Conservation (phyloP, 2,113 vertebrate genomes). For the Castor canadensis region DNA sequence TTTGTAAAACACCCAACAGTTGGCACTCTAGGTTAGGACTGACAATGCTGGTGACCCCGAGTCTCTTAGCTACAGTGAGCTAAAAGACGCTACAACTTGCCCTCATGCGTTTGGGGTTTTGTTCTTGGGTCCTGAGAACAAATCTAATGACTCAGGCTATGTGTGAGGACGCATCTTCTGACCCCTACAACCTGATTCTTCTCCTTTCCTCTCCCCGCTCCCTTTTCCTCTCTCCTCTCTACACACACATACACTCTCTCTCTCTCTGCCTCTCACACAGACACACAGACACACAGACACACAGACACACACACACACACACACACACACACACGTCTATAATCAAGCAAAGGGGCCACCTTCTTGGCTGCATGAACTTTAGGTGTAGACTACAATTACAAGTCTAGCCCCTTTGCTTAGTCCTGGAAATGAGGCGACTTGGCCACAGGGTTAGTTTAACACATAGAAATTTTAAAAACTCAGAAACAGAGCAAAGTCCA, state of each 20-base stretch:
- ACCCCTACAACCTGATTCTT: no score
- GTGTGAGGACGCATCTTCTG: background rate
- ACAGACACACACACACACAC: background rate
- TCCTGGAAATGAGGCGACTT: background rate
- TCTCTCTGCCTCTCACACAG: background rate
- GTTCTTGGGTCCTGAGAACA: background rate
- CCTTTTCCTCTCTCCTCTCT: no score
- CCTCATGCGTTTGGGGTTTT: background rate
- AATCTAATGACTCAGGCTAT: background rate
- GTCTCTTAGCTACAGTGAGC: background rate
- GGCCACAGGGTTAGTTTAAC: background rate
- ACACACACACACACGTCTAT: no score
- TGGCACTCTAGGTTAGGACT: background rate
- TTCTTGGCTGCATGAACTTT: background rate
- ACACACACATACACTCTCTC: no score
- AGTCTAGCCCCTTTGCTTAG: background rate
- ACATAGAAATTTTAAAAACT: no score
- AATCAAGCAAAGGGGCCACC: background rate
- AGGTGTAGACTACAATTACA: background rate
- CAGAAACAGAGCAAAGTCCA: background rate
- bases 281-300: background rate
- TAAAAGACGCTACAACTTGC: background rate
- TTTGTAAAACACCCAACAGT: background rate
- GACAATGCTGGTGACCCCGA: background rate
- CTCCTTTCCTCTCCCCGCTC: no score